Percentiles rank a stretch among this genome's conserved stretches.
These are phyloP conservation scores for Podarcis siculus DNA, from an alignment of 2,797 vertebrate species.

Conservation along the genomic window DNA sequence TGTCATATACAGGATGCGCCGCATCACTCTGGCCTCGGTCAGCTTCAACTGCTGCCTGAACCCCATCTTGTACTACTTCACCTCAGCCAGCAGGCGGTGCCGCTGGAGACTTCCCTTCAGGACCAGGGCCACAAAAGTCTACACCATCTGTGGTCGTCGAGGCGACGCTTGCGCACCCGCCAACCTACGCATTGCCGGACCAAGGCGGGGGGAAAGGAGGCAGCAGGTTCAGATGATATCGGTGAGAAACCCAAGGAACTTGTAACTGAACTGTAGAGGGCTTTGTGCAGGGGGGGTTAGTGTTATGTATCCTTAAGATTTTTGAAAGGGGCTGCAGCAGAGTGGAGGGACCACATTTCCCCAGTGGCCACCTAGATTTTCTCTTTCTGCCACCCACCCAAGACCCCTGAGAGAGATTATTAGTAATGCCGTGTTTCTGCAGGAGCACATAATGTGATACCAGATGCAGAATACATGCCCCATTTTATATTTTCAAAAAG, in stretches of 20 bases:
- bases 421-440: background rate
- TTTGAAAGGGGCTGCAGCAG: no score
- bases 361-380: no score
- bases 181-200: rapidly evolving
- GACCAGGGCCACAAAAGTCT: slow-evolving; percentile 63
- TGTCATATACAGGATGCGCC: slow-evolving; percentile 75
- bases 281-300: no score
- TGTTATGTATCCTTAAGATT: no score
- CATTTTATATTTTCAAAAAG: no score
- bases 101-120: slow-evolving; percentile 54
- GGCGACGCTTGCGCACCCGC: rapidly evolving
- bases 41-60: slow-evolving; percentile 86
- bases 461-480: background rate
- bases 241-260: background rate
- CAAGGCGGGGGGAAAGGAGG: rapidly evolving
- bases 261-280: background rate
- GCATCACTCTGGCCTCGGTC: slow-evolving; percentile 81
- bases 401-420: background rate
- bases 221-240: rapidly evolving
- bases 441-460: background rate
- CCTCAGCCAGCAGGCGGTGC: slow-evolving; percentile 76
- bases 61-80: slow-evolving; percentile 84
- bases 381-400: no score
- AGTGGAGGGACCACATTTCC: no score
- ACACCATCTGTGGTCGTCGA: slow-evolving; percentile 64